Evolutionary conservation across 2,888 invertebrate genomes (phyloP).

Genomic region (Ferrisia virgata): DNA sequence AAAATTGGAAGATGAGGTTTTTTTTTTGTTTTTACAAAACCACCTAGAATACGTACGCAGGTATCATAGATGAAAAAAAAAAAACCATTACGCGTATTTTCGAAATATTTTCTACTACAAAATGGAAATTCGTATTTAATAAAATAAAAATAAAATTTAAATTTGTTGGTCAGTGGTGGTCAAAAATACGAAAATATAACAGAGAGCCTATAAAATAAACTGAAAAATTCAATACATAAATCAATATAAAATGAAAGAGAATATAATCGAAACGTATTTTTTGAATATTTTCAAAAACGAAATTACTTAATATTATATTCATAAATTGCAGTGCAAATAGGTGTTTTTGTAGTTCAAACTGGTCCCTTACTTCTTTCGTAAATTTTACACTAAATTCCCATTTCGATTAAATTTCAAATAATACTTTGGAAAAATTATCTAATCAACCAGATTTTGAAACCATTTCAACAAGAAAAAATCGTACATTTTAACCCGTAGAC

Average conservation of each 20-base stretch:
- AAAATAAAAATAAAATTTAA: neutral
- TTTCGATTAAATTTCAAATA: neutral
- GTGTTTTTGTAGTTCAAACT: neutral
- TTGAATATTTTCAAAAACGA: neutral
- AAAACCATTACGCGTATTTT: neutral
- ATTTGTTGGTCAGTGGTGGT: neutral
- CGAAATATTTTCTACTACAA: neutral
- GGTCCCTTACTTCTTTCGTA: neutral
- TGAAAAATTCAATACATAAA: neutral
- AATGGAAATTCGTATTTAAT: neutral
- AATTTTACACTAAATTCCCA: neutral
- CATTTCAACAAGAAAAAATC: too few relatives aligned
- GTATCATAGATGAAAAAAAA: too few relatives aligned
- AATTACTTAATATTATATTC: neutral
- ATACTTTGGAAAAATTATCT: too few relatives aligned
- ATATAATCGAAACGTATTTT: neutral
- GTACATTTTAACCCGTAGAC: too few relatives aligned
- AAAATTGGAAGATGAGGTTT: neutral
- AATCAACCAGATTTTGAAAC: too few relatives aligned
- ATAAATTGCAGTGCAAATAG: neutral
- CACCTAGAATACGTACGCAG: neutral
- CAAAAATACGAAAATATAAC: neutral
- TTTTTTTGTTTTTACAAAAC: neutral
- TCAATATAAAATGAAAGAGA: neutral
- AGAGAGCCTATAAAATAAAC: neutral